A percentile compares a stretch with the other conserved stretches of the same genome.
phyloP scores from a whole-genome alignment of 2,797 vertebrate species.

The Odontamblyopus lacepedii region DNA sequence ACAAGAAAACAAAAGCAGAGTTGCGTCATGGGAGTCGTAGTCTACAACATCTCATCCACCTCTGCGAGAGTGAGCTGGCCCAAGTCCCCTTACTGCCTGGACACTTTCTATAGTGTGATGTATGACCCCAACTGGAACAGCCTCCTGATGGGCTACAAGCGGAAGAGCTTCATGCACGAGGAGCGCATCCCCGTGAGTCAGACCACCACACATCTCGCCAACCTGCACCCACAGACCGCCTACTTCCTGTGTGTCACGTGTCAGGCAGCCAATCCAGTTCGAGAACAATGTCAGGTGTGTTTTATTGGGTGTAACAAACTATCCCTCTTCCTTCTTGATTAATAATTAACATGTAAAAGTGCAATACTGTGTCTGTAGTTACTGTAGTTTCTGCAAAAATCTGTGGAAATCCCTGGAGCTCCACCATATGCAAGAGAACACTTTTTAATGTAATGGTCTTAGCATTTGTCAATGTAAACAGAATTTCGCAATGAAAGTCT shows the following conservation, averaged over 20 bases:
- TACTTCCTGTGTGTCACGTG: conserved; percentile 90
- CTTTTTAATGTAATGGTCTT: too few relatives aligned
- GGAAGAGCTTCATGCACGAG: conserved; percentile 84
- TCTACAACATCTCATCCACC: conserved; percentile 85
- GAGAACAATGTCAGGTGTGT: conserved; percentile 77
- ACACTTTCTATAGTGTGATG: conserved; percentile 91
- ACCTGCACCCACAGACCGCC: conserved; percentile 85
- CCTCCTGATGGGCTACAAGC: conserved; percentile 81
- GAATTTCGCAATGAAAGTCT: too few relatives aligned
- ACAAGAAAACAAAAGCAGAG: neutral
- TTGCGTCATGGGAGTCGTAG: conserved; percentile 74
- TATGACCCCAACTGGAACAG: conserved; percentile 90
- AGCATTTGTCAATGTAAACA: too few relatives aligned
- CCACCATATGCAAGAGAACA: too few relatives aligned
- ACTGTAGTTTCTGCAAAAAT: too few relatives aligned
- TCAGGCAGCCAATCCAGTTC: conserved; percentile 82
- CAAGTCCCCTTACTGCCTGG: conserved; percentile 73
- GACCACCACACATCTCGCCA: conserved; percentile 79
- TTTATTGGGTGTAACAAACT: neutral
- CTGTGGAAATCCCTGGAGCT: too few relatives aligned
- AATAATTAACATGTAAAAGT: too few relatives aligned
- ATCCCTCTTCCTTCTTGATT: too few relatives aligned
- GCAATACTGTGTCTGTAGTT: too few relatives aligned
- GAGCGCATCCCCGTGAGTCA: conserved; percentile 84
- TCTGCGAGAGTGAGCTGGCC: conserved; percentile 85